Base-by-base conservation (phyloP, 2,888 invertebrate genomes). In the Clusia tigrina region DNA sequence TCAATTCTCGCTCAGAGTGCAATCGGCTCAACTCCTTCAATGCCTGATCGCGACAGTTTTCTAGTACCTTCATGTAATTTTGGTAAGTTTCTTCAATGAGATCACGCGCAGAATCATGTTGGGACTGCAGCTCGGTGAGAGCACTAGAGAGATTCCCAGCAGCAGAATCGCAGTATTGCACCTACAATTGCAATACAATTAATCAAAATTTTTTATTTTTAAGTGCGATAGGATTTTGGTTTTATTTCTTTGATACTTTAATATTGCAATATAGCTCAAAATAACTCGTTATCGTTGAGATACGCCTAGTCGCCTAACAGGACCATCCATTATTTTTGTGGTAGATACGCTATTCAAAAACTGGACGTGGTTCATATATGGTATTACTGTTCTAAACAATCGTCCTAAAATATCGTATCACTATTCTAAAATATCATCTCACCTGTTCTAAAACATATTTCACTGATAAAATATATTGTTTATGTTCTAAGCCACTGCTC, bases 1-100 rank as follows among this genome's bases (percentile, higher is more conserved):
- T 91, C 42, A 96, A 86, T 83, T 95, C 95, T 65, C 94, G 89
- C 76, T 92, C 90, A 64, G 91, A 91, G 81, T 96, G 95, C 67
- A 93, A 82, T 68, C 88, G 87, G 73, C 91, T 90, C 53, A 94
- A 86, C 77, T 92, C 90, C 69, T 89, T 88, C 22, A 94, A 84
- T 18, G 92, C 87, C 56, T 89, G 89, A 74, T 95, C 94, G 70
- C 91, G 89, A 69, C 91, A 90, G 73, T 90, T 89, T 75, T 95
- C 95, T 67, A 96, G 85, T 60, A 93, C 88, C 32, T 91, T 91
- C 81, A 92, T 92, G 78, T 91, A 93, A 76, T 90, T 90, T 78
- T 90, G 90, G 81, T 88, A 92, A 51, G 93, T 89, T 77, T 93
- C 93, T 67, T 90, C 89, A 71, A 96, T 94, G 66, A 92, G 86